Conservation (phyloP, 1,140 invertebrate species). For the Ceratitis capitata region DNA sequence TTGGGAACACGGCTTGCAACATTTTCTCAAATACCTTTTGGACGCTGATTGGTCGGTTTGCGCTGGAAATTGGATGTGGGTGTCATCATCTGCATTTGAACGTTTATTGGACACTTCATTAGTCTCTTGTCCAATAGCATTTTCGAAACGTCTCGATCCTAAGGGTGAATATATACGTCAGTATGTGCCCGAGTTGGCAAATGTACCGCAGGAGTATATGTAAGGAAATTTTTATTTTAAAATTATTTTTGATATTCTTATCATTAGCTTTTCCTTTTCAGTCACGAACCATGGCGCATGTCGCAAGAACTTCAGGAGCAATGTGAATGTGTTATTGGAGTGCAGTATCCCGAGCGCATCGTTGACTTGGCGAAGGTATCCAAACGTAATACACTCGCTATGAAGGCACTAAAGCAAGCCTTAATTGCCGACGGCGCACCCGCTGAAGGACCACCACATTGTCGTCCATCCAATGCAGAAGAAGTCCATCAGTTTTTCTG, state of each 20-base stretch:
- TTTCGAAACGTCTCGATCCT: constrained; percentile 77
- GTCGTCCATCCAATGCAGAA: constrained; percentile 71
- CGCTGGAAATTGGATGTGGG: constrained; percentile 85
- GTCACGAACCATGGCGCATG: constrained; percentile 80
- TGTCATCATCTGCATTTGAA: constrained; percentile 79
- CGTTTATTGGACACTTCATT: constrained; percentile 71
- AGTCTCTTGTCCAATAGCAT: constrained; percentile 73
- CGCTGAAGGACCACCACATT: constrained; percentile 69
- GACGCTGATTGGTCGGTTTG: constrained; percentile 81
- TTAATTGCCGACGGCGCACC: constrained; percentile 55
- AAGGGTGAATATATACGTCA: constrained; percentile 75
- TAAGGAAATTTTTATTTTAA: constrained; percentile 64
- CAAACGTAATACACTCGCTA: constrained; percentile 68
- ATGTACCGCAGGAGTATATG: constrained; percentile 75
- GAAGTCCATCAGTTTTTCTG: constrained; percentile 74
- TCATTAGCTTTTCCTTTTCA: constrained; percentile 39
- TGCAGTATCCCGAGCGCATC: constrained; percentile 77
- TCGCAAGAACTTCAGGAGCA: constrained; percentile 74
- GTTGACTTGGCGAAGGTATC: constrained; percentile 72
- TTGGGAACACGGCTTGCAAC: constrained; percentile 76
- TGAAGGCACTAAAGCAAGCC: constrained; percentile 66
- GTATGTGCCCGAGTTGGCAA: constrained; percentile 76
- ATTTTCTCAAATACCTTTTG: constrained; percentile 74
- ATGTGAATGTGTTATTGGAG: constrained; percentile 75
- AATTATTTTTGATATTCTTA: background rate